Conservation (phyloP, 2,113 vertebrate species). For the Rousettus leschenaultii region DNA sequence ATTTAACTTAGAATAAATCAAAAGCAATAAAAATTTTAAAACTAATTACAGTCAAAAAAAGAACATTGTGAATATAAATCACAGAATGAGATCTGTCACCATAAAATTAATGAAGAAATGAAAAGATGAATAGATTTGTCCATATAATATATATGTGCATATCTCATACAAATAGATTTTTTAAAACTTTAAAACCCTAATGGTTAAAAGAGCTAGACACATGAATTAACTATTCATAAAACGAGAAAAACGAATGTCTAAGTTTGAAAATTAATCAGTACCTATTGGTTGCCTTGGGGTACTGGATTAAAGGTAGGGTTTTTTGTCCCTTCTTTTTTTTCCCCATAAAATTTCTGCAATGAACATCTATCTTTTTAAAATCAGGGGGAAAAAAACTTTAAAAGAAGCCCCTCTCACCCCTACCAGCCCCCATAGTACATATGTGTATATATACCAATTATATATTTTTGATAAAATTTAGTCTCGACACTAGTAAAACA, state of each 20-base stretch:
- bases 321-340: neutral
- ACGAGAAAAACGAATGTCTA: neutral
- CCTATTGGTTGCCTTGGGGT: neutral
- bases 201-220: neutral
- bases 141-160: neutral
- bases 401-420: neutral
- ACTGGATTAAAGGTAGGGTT: neutral
- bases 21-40: conserved; percentile 27
- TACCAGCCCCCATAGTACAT: neutral
- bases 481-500: neutral
- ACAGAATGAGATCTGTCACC: neutral
- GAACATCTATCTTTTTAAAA: neutral
- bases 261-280: conserved; percentile 26
- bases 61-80: neutral
- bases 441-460: neutral
- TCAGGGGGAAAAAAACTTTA: neutral
- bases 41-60: neutral
- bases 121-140: neutral
- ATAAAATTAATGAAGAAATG: conserved; percentile 22
- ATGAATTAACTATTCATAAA: conserved; percentile 7
- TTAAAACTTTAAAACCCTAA: conserved; percentile 3
- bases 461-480: neutral
- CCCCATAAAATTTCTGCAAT: neutral
- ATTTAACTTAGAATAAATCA: conserved; percentile 11
- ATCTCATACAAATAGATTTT: neutral